Evolutionary conservation across 2,113 vertebrate genomes (phyloP), one percentile per base, ranked within the genome.

Genomic region (Pitta sordida): DNA sequence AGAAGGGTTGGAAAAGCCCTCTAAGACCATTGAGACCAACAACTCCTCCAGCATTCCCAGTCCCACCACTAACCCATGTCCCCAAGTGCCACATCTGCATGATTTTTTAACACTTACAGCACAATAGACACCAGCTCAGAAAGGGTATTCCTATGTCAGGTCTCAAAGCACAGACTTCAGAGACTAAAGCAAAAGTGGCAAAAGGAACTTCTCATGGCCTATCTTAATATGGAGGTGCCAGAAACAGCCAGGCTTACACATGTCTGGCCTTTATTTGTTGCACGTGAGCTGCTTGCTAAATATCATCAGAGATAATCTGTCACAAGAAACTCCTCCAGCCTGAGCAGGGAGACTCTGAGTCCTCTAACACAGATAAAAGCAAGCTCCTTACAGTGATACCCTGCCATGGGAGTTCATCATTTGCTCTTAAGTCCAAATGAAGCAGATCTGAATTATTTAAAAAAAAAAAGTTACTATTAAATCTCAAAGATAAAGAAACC

Each of bases 201-300:
- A 94, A 71, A 75, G 34, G 75, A 91, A 36, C 43, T 34, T 24
- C 60, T 85, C 24, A 15, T 4, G 85, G 39, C 6, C 23, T 51
- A 5, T 52, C 53, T 27, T 15, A 81, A 83, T 9, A 60, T 3
- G 24, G 59, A 74, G 51, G 64, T 87, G 73, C 44, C 78, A 77
- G 52, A 86, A 91, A 44, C 55, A 76, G 49, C 29, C 58, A 37
- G 67, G 43, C 88, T 83, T 73, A 62, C n/a, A 41, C 4, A 0
- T 41, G 90, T 53, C 55, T 62, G 41, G 62, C 85, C 82, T 88
- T 83, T 75, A 60, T 85, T 91, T 88, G 34, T 76, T n/a, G 20
- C 41, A 79, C 85, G 86, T 71, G 75, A 91, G 67, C 62, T 69
- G 51, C 83, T 85, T 94, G 34, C 32, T 85, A 80, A 95, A 79